These are phyloP conservation scores for Malurus melanocephalus DNA, from an alignment of 2,113 vertebrate genomes.

Conservation along the genomic window DNA sequence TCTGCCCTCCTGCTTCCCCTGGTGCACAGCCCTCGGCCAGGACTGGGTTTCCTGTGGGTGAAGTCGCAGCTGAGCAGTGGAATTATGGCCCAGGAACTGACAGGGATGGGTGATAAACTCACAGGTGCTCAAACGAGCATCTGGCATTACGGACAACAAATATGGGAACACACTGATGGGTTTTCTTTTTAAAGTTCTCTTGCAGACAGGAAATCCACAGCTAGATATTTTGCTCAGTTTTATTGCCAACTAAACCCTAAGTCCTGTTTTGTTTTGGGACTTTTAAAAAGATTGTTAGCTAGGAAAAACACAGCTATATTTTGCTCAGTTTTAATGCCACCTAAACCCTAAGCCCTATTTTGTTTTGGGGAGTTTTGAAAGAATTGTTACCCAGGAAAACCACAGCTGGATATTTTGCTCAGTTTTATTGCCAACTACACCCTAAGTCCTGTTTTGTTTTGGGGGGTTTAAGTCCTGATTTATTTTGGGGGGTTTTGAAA, in stretches of 20 bases:
- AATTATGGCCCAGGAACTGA: neutral
- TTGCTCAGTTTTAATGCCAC: no score
- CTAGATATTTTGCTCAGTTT: neutral
- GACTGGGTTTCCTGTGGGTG: neutral
- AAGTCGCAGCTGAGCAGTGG: neutral
- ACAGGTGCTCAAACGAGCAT: neutral
- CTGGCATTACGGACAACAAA: neutral
- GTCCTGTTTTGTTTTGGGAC: neutral
- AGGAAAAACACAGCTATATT: no score
- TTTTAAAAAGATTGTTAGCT: no score
- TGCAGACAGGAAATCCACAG: neutral
- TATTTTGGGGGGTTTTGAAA: neutral
- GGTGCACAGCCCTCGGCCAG: conserved; percentile 2
- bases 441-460: no score
- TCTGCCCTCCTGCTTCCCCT: conserved; percentile 39
- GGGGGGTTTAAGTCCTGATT: no score
- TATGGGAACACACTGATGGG: neutral
- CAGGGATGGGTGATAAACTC: neutral
- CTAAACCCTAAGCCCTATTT: no score
- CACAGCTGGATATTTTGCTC: no score
- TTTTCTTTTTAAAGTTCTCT: neutral
- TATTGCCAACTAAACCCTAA: neutral
- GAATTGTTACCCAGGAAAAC: no score
- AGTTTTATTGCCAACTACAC: no score
- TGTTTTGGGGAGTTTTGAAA: no score